A percentile compares a stretch with the other conserved stretches of the same genome.
Evolutionary conservation across 2,888 invertebrate species (phyloP).

Genomic region (Oligia strigilis): DNA sequence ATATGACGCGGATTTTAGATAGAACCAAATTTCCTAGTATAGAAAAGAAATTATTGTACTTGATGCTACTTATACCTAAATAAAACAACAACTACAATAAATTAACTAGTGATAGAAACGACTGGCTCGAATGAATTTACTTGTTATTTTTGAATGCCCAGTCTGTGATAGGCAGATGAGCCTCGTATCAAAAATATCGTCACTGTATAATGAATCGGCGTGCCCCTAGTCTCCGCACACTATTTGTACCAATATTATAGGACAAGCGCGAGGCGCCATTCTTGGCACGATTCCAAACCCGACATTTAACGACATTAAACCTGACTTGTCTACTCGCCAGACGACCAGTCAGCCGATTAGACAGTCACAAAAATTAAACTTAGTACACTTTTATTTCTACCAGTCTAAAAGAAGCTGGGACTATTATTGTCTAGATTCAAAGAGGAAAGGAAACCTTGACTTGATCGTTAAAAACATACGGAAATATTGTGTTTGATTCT

Average conservation of each 20-base stretch:
- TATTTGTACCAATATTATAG: conserved; percentile 30
- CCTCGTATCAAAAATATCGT: conserved; percentile 29
- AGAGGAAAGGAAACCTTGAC: background rate
- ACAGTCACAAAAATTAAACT: conserved; percentile 7
- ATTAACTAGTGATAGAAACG: background rate
- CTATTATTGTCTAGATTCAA: background rate
- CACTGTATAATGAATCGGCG: conserved; percentile 20
- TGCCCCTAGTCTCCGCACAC: conserved; percentile 9
- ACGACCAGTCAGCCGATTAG: conserved; percentile 15
- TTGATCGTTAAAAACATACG: background rate
- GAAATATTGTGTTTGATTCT: background rate
- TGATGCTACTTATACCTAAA: background rate
- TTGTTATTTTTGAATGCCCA: conserved; percentile 13
- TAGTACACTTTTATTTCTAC: conserved; percentile 14
- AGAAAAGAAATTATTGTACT: too few species aligned
- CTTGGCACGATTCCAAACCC: conserved; percentile 43
- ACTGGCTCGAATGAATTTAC: background rate
- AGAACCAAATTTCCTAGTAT: background rate
- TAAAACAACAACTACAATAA: background rate
- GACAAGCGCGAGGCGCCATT: conserved; percentile 38
- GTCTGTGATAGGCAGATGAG: conserved; percentile 10
- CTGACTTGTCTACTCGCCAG: conserved; percentile 30
- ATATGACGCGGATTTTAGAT: background rate
- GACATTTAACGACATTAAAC: conserved; percentile 36
- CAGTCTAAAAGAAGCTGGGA: background rate